A percentile compares a stretch with the other conserved stretches of the same genome.
These are phyloP conservation scores for Allophyes oxyacanthae DNA, from an alignment of 2,888 invertebrate species.

Conservation along the genomic window DNA sequence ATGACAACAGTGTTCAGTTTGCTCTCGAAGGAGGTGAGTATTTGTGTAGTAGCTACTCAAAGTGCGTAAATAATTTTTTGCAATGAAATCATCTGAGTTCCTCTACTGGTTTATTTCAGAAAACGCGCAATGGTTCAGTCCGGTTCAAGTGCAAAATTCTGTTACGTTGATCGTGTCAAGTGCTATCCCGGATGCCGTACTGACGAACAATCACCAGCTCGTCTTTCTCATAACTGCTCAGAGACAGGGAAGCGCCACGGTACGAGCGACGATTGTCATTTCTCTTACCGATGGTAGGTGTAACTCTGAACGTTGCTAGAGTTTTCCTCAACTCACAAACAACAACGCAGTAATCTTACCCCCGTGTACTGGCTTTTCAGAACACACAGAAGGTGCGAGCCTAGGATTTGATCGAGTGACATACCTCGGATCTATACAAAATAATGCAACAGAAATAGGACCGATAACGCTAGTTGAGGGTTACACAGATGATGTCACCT, in stretches of 20 bases:
- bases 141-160: slow-evolving; percentile 12
- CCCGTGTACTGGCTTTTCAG: slow-evolving; percentile 5
- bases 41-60: not conserved
- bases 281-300: slow-evolving; percentile 27
- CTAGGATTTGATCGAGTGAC: slow-evolving; percentile 18
- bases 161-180: slow-evolving; percentile 19
- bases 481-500: slow-evolving; percentile 50
- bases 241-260: slow-evolving; percentile 27
- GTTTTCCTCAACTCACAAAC: too few species aligned
- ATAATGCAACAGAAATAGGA: slow-evolving; percentile 30
- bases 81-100: not conserved
- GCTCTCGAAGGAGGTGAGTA: slow-evolving; percentile 59
- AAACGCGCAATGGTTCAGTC: slow-evolving; percentile 23
- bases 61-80: too few species aligned
- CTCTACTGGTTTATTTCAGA: slow-evolving; percentile 16
- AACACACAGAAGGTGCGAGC: not conserved
- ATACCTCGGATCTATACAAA: slow-evolving; percentile 39
- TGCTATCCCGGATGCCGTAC: slow-evolving; percentile 35
- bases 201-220: slow-evolving; percentile 49
- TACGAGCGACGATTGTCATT: slow-evolving; percentile 53
- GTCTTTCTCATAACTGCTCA: slow-evolving; percentile 51
- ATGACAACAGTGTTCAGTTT: slow-evolving; percentile 51
- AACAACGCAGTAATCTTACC: too few species aligned
- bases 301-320: not conserved
- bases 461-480: slow-evolving; percentile 57